phyloP scores from a whole-genome alignment of 2,888 invertebrate genomes.

The Brenthis hecate region DNA sequence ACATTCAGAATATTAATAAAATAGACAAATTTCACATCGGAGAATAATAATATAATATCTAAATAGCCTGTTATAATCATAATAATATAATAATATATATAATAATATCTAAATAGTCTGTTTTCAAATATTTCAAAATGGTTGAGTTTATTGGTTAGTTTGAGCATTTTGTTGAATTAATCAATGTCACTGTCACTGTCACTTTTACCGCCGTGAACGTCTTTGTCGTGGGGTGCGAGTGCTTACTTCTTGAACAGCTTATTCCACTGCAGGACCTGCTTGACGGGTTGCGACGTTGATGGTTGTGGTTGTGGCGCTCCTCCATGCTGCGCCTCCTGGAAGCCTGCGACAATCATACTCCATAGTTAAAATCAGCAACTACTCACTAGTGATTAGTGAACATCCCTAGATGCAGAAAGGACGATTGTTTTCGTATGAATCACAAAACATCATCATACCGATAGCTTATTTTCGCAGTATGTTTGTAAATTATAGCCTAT shows the following conservation, averaged over 20 bases:
- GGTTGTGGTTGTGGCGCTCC: conserved; percentile 41
- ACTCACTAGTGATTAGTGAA: too few relatives aligned
- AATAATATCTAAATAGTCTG: not conserved
- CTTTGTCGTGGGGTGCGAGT: conserved; percentile 13
- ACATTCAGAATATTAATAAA: too few relatives aligned
- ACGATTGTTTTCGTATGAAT: too few relatives aligned
- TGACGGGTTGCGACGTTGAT: conserved; percentile 52
- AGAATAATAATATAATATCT: not conserved
- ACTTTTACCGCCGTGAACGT: conserved; percentile 14
- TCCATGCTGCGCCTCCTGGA: conserved; percentile 49
- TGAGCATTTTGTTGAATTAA: conserved; percentile 1
- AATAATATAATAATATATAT: too few relatives aligned
- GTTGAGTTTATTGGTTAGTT: not conserved
- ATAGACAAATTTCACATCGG: too few relatives aligned
- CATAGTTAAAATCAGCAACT: too few relatives aligned
- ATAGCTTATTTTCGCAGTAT: too few relatives aligned
- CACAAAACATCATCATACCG: too few relatives aligned
- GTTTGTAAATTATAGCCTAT: too few relatives aligned
- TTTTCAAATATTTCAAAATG: not conserved
- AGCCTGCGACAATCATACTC: conserved; percentile 35
- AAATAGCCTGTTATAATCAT: too few relatives aligned
- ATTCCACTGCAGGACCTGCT: conserved; percentile 61
- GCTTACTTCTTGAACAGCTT: conserved; percentile 67
- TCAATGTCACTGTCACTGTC: conserved; percentile 16
- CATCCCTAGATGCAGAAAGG: too few relatives aligned